Conservation (phyloP, 2,888 invertebrate species). For the Tetrapedia diversipes region DNA sequence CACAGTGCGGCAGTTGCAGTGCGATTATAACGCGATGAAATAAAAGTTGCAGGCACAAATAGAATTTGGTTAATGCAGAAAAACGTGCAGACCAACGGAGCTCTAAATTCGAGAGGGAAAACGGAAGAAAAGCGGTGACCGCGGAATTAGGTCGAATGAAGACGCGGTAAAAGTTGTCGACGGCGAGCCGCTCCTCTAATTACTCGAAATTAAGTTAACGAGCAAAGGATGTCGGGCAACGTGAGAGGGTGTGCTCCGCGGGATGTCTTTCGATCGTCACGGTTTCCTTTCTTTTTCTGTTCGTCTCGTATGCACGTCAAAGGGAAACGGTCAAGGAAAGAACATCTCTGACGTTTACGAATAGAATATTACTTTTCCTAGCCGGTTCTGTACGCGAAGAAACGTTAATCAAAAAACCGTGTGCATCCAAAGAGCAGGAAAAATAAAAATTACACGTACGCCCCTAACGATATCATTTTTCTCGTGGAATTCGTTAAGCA, state of each 20-base stretch:
- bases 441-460: too few relatives aligned
- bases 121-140: conserved; percentile 42
- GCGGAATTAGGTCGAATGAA: conserved; percentile 58
- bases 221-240: conserved; percentile 44
- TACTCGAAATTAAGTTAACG: conserved; percentile 55
- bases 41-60: too few relatives aligned
- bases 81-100: not conserved
- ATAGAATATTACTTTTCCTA: conserved; percentile 4
- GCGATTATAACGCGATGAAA: too few relatives aligned
- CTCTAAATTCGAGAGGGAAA: conserved; percentile 10
- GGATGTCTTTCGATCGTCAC: conserved; percentile 30
- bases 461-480: too few relatives aligned
- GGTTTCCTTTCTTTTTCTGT: conserved; percentile 1
- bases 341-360: conserved; percentile 10
- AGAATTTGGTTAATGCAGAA: too few relatives aligned
- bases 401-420: too few relatives aligned
- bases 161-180: conserved; percentile 40
- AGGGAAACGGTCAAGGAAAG: conserved; percentile 6
- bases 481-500: too few relatives aligned
- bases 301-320: not conserved
- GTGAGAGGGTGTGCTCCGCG: conserved; percentile 31
- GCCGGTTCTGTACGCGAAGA: too few relatives aligned
- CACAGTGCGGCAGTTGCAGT: too few relatives aligned
- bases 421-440: too few relatives aligned
- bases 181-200: conserved; percentile 38